Conservation (phyloP, 2,888 invertebrate species). For the Eilema griseolum region DNA sequence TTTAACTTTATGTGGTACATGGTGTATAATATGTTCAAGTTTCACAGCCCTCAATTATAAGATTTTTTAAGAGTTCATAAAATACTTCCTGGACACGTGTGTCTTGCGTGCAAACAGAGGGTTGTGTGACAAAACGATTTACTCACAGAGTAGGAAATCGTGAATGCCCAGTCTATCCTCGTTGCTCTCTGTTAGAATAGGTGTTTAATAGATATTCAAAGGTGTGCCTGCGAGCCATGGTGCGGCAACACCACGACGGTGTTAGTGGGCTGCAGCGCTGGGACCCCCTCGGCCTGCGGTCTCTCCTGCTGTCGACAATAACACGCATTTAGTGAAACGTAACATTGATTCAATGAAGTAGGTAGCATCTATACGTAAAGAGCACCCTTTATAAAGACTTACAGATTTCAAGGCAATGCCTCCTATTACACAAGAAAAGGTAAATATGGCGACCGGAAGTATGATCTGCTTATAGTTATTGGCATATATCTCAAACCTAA, state of each 20-base stretch:
- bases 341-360: not conserved
- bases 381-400: no score
- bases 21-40: not conserved
- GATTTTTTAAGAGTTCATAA: no score
- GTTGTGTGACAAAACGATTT: not conserved
- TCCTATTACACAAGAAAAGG: no score
- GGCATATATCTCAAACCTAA: no score
- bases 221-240: constrained; percentile 68
- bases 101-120: not conserved
- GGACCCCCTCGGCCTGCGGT: constrained; percentile 52
- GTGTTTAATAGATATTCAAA: constrained; percentile 66
- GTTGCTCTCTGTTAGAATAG: constrained; percentile 32
- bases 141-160: no score
- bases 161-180: constrained; percentile 41
- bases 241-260: constrained; percentile 76
- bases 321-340: not conserved
- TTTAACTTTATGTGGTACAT: not conserved
- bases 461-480: no score
- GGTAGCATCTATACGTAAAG: no score
- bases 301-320: constrained; percentile 37
- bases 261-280: constrained; percentile 51
- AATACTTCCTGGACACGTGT: no score
- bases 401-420: no score
- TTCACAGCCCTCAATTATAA: not conserved
- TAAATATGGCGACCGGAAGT: no score